Base-by-base conservation (phyloP, 2,113 vertebrate genomes). In the Sarotherodon lohbergeri region DNA sequence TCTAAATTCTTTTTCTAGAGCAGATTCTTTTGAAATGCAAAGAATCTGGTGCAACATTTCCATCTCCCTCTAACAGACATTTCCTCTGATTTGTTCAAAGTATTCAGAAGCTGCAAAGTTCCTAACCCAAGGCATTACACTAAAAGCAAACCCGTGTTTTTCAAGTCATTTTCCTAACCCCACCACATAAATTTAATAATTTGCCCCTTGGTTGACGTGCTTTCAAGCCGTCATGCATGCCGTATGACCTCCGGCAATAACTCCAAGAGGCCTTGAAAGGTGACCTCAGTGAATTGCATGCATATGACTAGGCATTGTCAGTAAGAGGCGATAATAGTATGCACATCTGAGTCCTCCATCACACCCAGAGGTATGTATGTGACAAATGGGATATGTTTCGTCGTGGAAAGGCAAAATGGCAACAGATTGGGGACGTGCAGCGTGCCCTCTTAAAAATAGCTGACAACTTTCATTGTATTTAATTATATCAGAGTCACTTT, bases 91-190 rank as follows among this genome's bases (percentile, higher is more conserved):
- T 95, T 90, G 86, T 87, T 90, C 86, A 1, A 3, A 78, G 83
- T 89, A 82, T 88, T 84, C 83, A 13, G 4, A 46, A 55, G 56
- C 84, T 80, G 17, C 87, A 80, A 68, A 91, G 91, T 87, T 95
- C 90, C 85, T 76, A 41, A 89, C 84, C 88, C 29, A 43, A 87
- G 91, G 90, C 94, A 97, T 97, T 96, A 96, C 85, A 71, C 94
- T 97, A 96, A 97, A 97, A 97, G 96, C 96, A 96, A 97, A 96
- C 9, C 84, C 93, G n/a, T 97, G 96, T 97, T 96, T 95, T 94
- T 88, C 57, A 89, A 94, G 89, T 90, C 87, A 89, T 93, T 93
- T 93, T 86, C 63, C 88, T 84, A 90, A 91, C 93, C 92, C 86
- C 80, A 81, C 59, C 85, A 91, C 93, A 93, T 95, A 95, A 94